Base-by-base conservation (phyloP, 2,113 vertebrate genomes). In the Callorhinus ursinus region DNA sequence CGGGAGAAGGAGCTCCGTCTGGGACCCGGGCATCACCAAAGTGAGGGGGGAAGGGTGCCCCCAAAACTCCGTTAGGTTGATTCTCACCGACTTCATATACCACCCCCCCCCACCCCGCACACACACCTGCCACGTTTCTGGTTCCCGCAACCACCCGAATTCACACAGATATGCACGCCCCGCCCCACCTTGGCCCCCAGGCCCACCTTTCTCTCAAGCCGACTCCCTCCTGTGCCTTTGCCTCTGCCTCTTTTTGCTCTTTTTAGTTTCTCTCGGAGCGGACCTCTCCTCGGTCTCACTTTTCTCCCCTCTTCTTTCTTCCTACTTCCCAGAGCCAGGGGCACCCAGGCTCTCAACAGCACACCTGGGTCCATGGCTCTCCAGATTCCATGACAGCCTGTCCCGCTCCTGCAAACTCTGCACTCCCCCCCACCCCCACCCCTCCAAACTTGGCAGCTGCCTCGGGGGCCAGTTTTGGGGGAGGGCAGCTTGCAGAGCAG, bases 311-410 rank as follows among this genome's bases (percentile, higher is more conserved):
- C 53, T 74, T 87, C 28, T 63, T 80, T 82, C 57, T 84, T 82
- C 67, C 63, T 80, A 59, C 88, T 94, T 57, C 88, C 59, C 67
- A 79, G 76, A 97, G 86, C 46, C 42, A 77, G 93, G 86, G 88
- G 36, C 91, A 51, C 19, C 28, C 46, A 72, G 88, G 88, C 72
- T 69, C 80, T 16, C 51, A n/a, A 22, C 59, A 22, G 51, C 90
- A 97, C 87, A 39, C 80, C 53, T 71, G 92, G 69, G 57, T 87
- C 46, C 42, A 0, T 31, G 93, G 59, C 61, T 93, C 39, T 49
- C 61, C 76, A 26, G 94, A 74, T 42, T 53, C 82, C 26, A 2
- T 16, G 91, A n/a, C n/a, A 72, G 63, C 39, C 74, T 61, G 81
- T 69, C 59, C 81, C 55, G 42, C 59, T 71, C 74, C 92, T 67